Percentiles rank a stretch among this genome's conserved stretches.
Conservation (phyloP, 2,888 invertebrate genomes). For the Amitus sp. region DNA sequence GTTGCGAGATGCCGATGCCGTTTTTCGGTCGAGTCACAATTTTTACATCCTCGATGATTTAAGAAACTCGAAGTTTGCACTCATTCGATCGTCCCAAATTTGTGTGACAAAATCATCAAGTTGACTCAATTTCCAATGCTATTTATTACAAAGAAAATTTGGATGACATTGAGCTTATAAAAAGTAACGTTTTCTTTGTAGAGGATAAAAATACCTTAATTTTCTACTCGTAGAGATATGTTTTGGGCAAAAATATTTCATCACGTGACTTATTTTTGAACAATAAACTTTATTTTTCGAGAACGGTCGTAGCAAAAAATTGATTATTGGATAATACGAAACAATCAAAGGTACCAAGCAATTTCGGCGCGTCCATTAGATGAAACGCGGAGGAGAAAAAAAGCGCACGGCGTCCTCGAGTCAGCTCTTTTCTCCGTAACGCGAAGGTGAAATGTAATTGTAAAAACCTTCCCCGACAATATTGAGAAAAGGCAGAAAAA, state of each 20-base stretch:
- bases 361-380: conserved; percentile 28
- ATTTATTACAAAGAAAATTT: conserved; percentile 9
- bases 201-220: neutral
- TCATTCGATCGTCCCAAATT: conserved; percentile 8
- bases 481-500: conserved; percentile 13
- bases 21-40: no score
- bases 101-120: conserved; percentile 31
- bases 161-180: no score
- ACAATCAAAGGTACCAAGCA: conserved; percentile 12
- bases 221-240: neutral
- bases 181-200: neutral
- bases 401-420: conserved; percentile 22
- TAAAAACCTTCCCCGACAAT: conserved; percentile 19
- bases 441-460: conserved; percentile 6
- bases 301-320: neutral
- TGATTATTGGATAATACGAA: neutral
- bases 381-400: conserved; percentile 24
- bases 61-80: no score
- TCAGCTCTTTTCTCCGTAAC: conserved; percentile 17
- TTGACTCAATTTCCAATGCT: conserved; percentile 7
- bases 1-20: conserved; percentile 11
- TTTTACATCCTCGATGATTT: no score
- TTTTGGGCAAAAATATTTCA: neutral
- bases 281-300: neutral
- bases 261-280: neutral